Percentiles rank a stretch among this genome's conserved stretches.
These are phyloP conservation scores for Helogale parvula DNA, from an alignment of 2,113 vertebrate genomes.

Conservation along the genomic window DNA sequence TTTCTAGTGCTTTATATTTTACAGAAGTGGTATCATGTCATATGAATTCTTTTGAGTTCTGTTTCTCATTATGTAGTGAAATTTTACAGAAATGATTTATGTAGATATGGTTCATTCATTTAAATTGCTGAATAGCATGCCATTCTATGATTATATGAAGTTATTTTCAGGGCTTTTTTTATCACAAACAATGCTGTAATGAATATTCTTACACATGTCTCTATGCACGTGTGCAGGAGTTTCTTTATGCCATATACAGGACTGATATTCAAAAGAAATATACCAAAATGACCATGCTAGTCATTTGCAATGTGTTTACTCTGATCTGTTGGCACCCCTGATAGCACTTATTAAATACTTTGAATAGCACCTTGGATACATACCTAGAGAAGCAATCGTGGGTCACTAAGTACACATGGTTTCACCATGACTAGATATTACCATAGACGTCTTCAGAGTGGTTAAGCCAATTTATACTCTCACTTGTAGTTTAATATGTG, in stretches of 20 bases:
- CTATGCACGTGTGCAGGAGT: background rate
- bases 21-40: background rate
- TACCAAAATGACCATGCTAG: background rate
- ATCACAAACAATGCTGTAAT: background rate
- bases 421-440: background rate
- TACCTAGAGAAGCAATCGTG: background rate
- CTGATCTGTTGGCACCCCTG: background rate
- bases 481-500: background rate
- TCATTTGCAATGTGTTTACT: background rate
- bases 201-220: background rate
- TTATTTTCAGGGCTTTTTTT: background rate
- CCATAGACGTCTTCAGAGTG: background rate
- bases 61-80: constrained; percentile 8
- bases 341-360: constrained; percentile 39
- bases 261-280: constrained; percentile 38
- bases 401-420: background rate
- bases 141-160: background rate
- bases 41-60: background rate
- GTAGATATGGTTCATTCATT: background rate
- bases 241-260: background rate
- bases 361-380: background rate
- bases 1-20: constrained; percentile 37
- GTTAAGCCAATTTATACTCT: background rate
- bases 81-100: background rate
- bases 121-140: background rate